Conservation (phyloP, 2,797 vertebrate genomes). For the Pseudotriccus pelzelni region DNA sequence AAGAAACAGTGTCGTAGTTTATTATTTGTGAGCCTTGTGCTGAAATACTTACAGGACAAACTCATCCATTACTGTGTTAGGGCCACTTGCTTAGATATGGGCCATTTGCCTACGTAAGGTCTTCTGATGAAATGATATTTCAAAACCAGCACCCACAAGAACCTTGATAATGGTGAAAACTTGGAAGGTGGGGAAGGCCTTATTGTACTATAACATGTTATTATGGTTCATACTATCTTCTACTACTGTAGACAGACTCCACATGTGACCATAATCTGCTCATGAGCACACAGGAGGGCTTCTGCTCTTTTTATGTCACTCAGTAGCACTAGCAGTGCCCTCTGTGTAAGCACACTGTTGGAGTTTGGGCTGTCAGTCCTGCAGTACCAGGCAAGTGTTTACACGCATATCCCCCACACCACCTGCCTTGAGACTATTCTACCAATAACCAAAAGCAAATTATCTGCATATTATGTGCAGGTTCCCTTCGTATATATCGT, state of each 20-base stretch:
- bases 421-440: background rate
- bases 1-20: background rate
- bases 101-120: background rate
- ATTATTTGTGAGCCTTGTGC: background rate
- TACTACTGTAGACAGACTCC: background rate
- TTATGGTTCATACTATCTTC: background rate
- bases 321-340: background rate
- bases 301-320: rapidly evolving
- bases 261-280: background rate
- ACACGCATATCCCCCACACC: background rate
- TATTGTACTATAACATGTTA: background rate
- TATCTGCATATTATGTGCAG: background rate
- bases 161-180: background rate
- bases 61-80: background rate
- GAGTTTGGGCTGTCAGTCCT: background rate
- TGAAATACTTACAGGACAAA: background rate
- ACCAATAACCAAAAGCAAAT: background rate
- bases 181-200: background rate
- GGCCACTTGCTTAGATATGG: background rate
- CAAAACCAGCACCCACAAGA: background rate
- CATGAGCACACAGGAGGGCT: background rate
- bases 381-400: background rate
- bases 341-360: background rate
- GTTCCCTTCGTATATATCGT: background rate
- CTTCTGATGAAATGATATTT: background rate